Conservation (phyloP, 2,888 invertebrate genomes). For the Horisme vitalbata region DNA sequence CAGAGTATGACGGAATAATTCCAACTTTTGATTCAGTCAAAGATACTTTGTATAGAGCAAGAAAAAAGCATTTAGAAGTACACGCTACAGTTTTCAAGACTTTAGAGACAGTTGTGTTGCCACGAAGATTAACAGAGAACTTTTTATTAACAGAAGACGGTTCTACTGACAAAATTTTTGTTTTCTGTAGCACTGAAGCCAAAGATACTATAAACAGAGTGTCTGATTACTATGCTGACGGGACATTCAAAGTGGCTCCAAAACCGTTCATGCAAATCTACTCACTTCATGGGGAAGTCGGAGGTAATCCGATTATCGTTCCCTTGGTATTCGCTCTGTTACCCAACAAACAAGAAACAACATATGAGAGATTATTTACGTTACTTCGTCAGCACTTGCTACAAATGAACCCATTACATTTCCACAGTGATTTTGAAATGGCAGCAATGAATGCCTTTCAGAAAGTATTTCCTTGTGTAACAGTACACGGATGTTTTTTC, state of each 20-base stretch:
- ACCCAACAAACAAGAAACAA: too few relatives aligned
- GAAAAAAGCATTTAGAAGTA: constrained; percentile 8
- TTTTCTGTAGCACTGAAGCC: constrained; percentile 8
- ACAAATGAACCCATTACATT: constrained; percentile 8
- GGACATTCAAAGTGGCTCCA: too few relatives aligned
- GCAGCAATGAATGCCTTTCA: constrained; percentile 10
- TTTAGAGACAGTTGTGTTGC: constrained; percentile 8
- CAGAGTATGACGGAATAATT: constrained; percentile 10
- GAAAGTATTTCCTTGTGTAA: constrained; percentile 9
- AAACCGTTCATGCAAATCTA: too few relatives aligned
- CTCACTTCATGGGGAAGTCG: too few relatives aligned
- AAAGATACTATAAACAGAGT: constrained; percentile 9
- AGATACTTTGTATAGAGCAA: constrained; percentile 10
- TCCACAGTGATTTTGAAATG: constrained; percentile 10
- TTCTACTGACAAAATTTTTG: constrained; percentile 4
- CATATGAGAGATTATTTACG: too few relatives aligned
- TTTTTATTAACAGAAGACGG: constrained; percentile 9
- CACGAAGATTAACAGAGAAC: constrained; percentile 4
- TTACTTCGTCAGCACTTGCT: not conserved
- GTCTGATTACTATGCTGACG: too few relatives aligned
- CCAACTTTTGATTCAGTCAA: constrained; percentile 9
- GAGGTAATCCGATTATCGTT: too few relatives aligned
- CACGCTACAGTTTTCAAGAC: constrained; percentile 5
- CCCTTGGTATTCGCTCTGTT: too few relatives aligned
- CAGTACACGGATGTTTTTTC: constrained; percentile 9